A percentile compares a stretch with the other conserved stretches of the same genome.
Conservation (phyloP, 2,888 invertebrate genomes). For the Drosophila sordidapex region DNA sequence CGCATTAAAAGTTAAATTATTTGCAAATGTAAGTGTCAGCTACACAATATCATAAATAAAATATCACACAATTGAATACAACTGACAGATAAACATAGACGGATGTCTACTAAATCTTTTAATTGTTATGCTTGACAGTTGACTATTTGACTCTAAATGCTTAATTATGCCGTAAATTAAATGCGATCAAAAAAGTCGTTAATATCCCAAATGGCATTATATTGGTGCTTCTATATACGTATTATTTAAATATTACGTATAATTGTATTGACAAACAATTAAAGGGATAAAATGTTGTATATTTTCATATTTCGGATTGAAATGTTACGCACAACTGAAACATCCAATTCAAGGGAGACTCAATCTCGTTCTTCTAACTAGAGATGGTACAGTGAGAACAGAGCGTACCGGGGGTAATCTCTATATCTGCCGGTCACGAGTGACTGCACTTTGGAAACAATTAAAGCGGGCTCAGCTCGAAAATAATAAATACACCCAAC, state of each 20-base stretch:
- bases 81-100: slow-evolving; percentile 30
- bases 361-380: not conserved
- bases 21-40: not conserved
- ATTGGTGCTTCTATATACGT: not conserved
- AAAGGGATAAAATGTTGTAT: not conserved
- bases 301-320: not conserved
- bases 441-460: slow-evolving; percentile 71
- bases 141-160: not conserved
- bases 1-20: not conserved
- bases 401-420: slow-evolving; percentile 8
- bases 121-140: slow-evolving; percentile 12
- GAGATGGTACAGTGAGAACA: slow-evolving; percentile 11
- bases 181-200: not conserved
- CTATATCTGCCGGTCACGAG: slow-evolving; percentile 59
- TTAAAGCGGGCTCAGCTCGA: slow-evolving; percentile 50
- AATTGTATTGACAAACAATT: not conserved
- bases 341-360: slow-evolving; percentile 12
- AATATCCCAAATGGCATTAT: not conserved
- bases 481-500: slow-evolving; percentile 28
- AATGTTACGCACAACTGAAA: slow-evolving; percentile 5
- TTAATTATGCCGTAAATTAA: slow-evolving; percentile 3
- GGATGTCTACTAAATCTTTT: not conserved
- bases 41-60: slow-evolving; percentile 9
- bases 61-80: not conserved
- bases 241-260: not conserved